phyloP scores from a whole-genome alignment of 2,888 invertebrate species.

The Panopea generosa region DNA sequence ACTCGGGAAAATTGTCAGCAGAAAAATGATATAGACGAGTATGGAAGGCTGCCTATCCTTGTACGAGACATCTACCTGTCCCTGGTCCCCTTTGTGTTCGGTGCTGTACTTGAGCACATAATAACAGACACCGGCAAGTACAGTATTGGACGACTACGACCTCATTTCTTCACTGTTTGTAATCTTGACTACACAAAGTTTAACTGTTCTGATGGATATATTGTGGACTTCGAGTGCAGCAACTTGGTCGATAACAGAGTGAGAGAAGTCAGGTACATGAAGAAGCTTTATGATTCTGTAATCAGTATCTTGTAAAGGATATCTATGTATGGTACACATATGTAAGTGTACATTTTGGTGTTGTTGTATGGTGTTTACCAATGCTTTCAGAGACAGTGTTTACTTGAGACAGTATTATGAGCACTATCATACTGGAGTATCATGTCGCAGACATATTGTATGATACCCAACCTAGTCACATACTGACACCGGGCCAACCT shows the following conservation, averaged over 20 bases:
- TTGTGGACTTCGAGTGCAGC: constrained; percentile 72
- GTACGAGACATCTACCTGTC: constrained; percentile 51
- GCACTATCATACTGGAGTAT: too few relatives aligned
- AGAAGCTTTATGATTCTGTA: too few relatives aligned
- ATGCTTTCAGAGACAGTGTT: too few relatives aligned
- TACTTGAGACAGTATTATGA: too few relatives aligned
- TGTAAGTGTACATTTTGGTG: too few relatives aligned
- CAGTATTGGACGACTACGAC: constrained; percentile 95
- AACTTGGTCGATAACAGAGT: constrained; percentile 61
- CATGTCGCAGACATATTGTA: too few relatives aligned
- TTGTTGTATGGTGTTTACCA: too few relatives aligned
- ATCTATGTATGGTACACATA: too few relatives aligned
- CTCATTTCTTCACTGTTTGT: constrained; percentile 97
- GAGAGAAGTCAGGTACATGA: constrained; percentile 76
- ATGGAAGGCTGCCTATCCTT: constrained; percentile 90
- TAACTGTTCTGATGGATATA: constrained; percentile 65
- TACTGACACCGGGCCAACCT: too few relatives aligned
- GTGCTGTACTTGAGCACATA: constrained; percentile 93
- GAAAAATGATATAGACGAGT: constrained; percentile 30
- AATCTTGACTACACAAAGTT: constrained; percentile 87
- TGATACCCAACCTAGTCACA: too few relatives aligned
- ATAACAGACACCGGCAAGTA: constrained; percentile 97
- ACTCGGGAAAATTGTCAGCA: constrained; percentile 6
- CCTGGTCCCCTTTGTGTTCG: constrained; percentile 90
- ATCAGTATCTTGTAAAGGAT: too few relatives aligned